Percentiles rank a stretch among this genome's conserved stretches.
Evolutionary conservation across 1,140 invertebrate genomes (phyloP).

Genomic region (Galendromus occidentalis): DNA sequence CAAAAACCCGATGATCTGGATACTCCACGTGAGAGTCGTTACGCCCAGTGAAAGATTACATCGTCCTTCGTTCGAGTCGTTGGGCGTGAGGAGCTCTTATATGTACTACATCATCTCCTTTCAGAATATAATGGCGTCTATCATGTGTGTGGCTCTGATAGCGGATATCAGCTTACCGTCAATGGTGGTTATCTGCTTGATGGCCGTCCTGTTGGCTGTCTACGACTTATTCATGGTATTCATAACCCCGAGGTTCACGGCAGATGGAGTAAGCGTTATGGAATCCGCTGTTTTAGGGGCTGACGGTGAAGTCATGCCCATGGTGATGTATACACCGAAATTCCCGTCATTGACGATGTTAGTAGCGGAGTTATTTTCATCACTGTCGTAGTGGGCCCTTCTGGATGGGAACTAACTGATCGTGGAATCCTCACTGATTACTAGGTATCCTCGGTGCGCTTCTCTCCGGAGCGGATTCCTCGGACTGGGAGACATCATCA

Average conservation of each 20-base stretch:
- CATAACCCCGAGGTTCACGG: neutral
- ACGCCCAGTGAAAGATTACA: too few species aligned
- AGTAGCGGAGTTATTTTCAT: neutral
- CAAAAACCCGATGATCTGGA: too few species aligned
- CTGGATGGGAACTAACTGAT: neutral
- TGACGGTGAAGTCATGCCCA: neutral
- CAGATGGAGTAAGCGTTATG: neutral
- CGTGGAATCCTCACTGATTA: neutral
- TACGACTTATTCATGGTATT: slow-evolving; percentile 3
- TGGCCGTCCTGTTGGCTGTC: neutral
- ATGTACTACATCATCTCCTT: too few species aligned
- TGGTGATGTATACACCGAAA: neutral
- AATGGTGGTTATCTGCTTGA: neutral
- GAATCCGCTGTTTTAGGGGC: neutral
- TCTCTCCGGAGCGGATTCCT: neutral
- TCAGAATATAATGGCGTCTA: neutral
- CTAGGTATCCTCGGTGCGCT: neutral
- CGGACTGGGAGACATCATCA: neutral
- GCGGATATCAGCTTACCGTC: neutral
- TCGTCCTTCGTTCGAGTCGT: too few species aligned
- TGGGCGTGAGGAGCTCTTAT: too few species aligned
- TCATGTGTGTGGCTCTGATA: neutral
- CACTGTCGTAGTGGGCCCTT: neutral
- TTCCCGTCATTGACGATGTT: neutral
- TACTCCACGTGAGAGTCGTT: too few species aligned